Evolutionary conservation across 2,888 invertebrate genomes (phyloP), one percentile per base, ranked within the genome.

Genomic region (Sturmia bella): DNA sequence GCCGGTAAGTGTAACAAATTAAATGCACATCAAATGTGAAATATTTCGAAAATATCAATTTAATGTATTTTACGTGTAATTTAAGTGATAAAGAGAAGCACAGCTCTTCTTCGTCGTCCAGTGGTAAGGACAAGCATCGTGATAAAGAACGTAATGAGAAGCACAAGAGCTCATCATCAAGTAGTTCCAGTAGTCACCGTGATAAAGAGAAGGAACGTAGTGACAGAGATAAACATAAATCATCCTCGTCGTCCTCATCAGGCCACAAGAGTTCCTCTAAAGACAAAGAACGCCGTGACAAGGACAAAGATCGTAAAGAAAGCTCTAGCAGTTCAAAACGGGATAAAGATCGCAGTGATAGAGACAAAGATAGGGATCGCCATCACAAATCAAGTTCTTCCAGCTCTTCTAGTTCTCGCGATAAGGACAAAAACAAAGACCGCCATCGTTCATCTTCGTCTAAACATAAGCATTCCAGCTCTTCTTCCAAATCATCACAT

Each of bases 391-490:
- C 88, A 17, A 87, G 87, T 17, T 87, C 88, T n/a, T 87, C 88
- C 11, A 88, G 87, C 91, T 80, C 84, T 50, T 88, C 89, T 2
- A 86, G 85, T 61, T 85, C 87, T 39, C 86, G 86, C 4, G 88
- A 89, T 69, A 87, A 86, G 61, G 91, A 73, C 61, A 72, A 72
- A 52, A 72, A 87, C 78, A 91, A 90, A 68, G 88, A 88, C 70
- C 86, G 87, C 39, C 85, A 89, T 61, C 84, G 92, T 81, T 87
- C 89, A 7, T 87, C 87, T 9, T 85, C 88, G 68, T 89, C 90
- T 56, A 90, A 88, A 86, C 88, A 88, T 80, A 91, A 91, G 88
- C 91, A 91, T 91, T 91, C 91, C 91, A 91, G 89, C 85, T 88
- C 86, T 76, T 86, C 87, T 27, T 85, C 87, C n/a, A 81, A 90